Evolutionary conservation across 2,113 vertebrate genomes (phyloP), one percentile per base, ranked within the genome.

Genomic region (Melierax canorus): DNA sequence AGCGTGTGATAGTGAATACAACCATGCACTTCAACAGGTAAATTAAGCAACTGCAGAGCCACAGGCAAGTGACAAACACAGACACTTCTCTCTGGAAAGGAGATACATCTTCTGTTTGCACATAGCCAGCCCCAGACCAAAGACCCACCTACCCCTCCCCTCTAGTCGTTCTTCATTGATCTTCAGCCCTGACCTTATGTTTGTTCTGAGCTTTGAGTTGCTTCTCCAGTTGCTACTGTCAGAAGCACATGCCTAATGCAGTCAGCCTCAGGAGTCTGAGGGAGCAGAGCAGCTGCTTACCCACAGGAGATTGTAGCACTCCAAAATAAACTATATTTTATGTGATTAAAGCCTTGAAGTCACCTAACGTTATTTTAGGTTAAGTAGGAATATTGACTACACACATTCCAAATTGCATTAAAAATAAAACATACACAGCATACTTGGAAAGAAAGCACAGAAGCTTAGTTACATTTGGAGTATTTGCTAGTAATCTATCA

Each of bases 1-100:
- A 20, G 4, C 2, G 0, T 1, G 0, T 4, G 2, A 56, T 4
- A 13, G 4, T 3, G 1, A 53, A 34, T 10, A 24, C 8, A 67
- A 1, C 9, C 32, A 26, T 2, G 2, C 10, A 13, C 16, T 48
- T 62, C 39, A 48, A 13, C 29, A n/a, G 6, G 3, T 38, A 51
- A 77, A 53, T 11, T 21, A 23, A n/a, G 6, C 27, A 91, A 41
- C 14, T 20, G 6, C 23, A 39, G 9, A 69, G 19, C 19, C 38
- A 58, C 1, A 9, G 9, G 7, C 12, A 38, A 68, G 5, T 2
- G 13, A 45, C 7, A 69, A 66, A 2, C 4, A 46, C 22, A 50
- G 6, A 18, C 13, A 14, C 10, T 16, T 36, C 19, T 23, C 60
- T 59, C 11, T 23, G 8, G 9, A 45, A 72, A 3, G 0, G 2